These are phyloP conservation scores for Chydorus sphaericus DNA, from an alignment of 2,888 invertebrate genomes.

Conservation along the genomic window DNA sequence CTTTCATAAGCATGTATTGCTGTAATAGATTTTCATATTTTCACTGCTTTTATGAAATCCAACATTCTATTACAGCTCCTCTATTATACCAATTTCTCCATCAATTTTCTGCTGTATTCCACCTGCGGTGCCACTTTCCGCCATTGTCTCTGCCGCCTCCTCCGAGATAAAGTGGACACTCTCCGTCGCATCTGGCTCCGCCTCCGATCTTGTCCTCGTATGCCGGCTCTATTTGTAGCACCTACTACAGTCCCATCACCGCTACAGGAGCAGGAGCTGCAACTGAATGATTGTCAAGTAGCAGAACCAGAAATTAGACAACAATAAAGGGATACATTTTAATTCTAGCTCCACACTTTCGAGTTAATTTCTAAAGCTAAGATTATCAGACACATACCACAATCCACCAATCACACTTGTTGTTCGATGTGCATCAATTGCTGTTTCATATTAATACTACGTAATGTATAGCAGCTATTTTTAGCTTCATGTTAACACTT, in stretches of 20 bases:
- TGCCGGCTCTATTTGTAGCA: background rate
- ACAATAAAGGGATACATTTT: too few species aligned
- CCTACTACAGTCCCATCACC: background rate
- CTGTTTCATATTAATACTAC: too few species aligned
- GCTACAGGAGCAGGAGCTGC: background rate
- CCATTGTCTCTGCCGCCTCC: constrained; percentile 36
- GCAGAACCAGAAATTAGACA: background rate
- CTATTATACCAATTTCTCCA: constrained; percentile 48
- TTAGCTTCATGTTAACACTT: too few species aligned
- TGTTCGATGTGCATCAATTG: too few species aligned
- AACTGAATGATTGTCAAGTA: background rate
- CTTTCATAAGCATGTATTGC: too few species aligned
- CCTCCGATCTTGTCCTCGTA: background rate
- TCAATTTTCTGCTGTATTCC: constrained; percentile 46
- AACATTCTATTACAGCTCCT: constrained; percentile 6
- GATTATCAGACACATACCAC: too few species aligned
- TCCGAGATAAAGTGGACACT: constrained; percentile 30
- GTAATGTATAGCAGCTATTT: too few species aligned
- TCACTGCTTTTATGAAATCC: too few species aligned
- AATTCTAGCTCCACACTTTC: too few species aligned
- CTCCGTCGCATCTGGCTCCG: background rate
- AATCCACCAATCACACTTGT: too few species aligned
- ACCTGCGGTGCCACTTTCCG: constrained; percentile 45
- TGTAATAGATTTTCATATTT: too few species aligned
- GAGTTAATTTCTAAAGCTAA: too few species aligned